phyloP scores from a whole-genome alignment of 2,888 invertebrate species.

The Catonia carolina region DNA sequence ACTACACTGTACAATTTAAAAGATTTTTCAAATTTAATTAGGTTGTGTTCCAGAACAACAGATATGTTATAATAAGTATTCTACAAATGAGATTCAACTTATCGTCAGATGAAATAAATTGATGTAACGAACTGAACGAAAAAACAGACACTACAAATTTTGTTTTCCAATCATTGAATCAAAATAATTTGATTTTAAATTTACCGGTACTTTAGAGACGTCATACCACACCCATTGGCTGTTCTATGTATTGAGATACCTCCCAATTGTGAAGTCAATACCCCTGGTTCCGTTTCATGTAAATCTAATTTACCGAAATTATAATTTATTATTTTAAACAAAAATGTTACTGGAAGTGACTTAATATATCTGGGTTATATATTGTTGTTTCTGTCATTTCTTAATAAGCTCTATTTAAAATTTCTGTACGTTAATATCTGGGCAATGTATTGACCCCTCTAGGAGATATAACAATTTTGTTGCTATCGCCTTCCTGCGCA shows the following conservation, averaged over 20 bases:
- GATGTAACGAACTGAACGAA: too few species aligned
- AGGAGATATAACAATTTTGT: slow-evolving; percentile 24
- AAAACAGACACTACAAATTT: too few species aligned
- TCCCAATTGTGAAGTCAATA: background rate
- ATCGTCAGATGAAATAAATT: too few species aligned
- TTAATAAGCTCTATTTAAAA: background rate
- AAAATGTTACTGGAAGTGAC: background rate
- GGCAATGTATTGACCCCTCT: slow-evolving; percentile 17
- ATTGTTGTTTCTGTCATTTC: background rate
- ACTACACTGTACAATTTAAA: too few species aligned
- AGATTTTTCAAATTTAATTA: too few species aligned
- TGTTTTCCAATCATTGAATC: too few species aligned
- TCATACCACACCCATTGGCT: slow-evolving; percentile 23
- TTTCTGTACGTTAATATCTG: background rate
- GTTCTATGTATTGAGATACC: slow-evolving; percentile 7
- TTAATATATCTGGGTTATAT: background rate
- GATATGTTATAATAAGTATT: too few species aligned
- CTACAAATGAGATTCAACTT: too few species aligned
- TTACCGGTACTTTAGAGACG: background rate
- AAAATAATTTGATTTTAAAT: slow-evolving; percentile 2
- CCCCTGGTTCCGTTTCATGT: background rate
- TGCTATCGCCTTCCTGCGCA: slow-evolving; percentile 32
- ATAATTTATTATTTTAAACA: background rate
- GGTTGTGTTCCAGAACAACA: too few species aligned
- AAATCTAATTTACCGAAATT: background rate